These are phyloP conservation scores for Oryctolagus cuniculus DNA, from an alignment of 2,113 vertebrate species.

Conservation along the genomic window DNA sequence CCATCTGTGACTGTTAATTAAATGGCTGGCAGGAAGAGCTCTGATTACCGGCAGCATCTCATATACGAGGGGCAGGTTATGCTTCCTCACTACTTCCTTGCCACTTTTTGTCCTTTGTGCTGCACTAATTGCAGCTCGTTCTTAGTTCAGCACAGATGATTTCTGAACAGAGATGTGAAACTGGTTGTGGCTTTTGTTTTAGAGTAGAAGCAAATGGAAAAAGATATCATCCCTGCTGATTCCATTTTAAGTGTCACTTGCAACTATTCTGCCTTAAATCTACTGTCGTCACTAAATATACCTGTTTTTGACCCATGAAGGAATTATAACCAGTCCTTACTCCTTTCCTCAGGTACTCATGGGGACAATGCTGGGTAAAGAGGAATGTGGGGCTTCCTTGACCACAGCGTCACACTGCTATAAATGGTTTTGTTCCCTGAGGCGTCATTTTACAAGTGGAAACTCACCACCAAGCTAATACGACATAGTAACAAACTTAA, in stretches of 20 bases:
- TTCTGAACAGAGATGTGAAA: constrained; percentile 62
- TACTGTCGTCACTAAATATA: not conserved
- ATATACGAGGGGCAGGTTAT: constrained; percentile 52
- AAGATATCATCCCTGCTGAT: not conserved
- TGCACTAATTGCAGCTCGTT: not conserved
- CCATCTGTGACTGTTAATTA: constrained; percentile 73
- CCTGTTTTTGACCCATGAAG: not conserved
- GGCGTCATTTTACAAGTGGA: not conserved
- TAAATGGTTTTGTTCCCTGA: not conserved
- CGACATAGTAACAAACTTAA: not conserved
- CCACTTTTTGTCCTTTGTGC: constrained; percentile 68
- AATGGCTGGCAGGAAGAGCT: constrained; percentile 71
- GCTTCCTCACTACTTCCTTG: constrained; percentile 54
- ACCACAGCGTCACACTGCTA: not conserved
- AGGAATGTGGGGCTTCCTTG: not conserved
- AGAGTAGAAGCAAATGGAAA: not conserved
- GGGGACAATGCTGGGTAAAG: not conserved
- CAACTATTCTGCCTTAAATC: not conserved
- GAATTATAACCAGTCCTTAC: not conserved
- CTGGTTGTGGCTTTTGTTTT: constrained; percentile 47
- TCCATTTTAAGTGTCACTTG: constrained; percentile 71
- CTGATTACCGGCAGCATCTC: constrained; percentile 44
- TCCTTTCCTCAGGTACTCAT: not conserved
- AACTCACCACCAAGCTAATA: not conserved
- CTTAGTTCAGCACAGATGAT: constrained; percentile 69